These are phyloP conservation scores for Magallana nippona DNA, from an alignment of 2,888 invertebrate genomes.

Conservation along the genomic window DNA sequence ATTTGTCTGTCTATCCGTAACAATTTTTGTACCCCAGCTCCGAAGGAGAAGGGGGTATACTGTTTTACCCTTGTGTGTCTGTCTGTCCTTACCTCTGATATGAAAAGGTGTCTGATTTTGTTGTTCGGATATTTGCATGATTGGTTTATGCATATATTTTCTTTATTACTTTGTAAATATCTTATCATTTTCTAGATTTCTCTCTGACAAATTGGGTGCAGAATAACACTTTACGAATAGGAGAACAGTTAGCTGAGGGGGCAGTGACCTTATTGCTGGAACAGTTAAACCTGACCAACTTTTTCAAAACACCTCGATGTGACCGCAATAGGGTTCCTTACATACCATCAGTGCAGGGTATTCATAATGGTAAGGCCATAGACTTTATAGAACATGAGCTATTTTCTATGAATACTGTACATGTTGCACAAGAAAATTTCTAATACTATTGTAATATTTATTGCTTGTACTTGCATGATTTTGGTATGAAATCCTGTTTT, in stretches of 20 bases:
- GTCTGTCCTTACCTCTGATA: no score
- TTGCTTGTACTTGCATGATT: neutral
- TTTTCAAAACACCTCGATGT: slow-evolving; percentile 50
- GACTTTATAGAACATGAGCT: neutral
- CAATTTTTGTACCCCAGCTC: no score
- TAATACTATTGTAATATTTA: no score
- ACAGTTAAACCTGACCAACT: slow-evolving; percentile 50
- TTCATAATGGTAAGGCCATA: slow-evolving; percentile 50
- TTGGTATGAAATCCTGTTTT: no score
- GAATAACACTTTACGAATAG: slow-evolving; percentile 14
- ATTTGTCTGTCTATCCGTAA: no score
- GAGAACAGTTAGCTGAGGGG: slow-evolving; percentile 29
- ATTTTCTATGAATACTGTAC: neutral
- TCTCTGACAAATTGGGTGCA: slow-evolving; percentile 43
- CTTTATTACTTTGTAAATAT: neutral
- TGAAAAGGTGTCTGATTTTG: no score
- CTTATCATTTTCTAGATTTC: slow-evolving; percentile 44
- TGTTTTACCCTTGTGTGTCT: no score
- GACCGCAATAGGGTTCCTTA: slow-evolving; percentile 49
- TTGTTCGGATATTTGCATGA: no score
- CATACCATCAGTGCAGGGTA: slow-evolving; percentile 45
- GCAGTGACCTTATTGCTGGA: slow-evolving; percentile 46
- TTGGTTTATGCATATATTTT: no score
- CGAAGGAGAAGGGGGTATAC: no score
- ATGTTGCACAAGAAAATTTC: neutral